Evolutionary conservation across 2,888 invertebrate species (phyloP).

Genomic region (Physocephala rufipes): DNA sequence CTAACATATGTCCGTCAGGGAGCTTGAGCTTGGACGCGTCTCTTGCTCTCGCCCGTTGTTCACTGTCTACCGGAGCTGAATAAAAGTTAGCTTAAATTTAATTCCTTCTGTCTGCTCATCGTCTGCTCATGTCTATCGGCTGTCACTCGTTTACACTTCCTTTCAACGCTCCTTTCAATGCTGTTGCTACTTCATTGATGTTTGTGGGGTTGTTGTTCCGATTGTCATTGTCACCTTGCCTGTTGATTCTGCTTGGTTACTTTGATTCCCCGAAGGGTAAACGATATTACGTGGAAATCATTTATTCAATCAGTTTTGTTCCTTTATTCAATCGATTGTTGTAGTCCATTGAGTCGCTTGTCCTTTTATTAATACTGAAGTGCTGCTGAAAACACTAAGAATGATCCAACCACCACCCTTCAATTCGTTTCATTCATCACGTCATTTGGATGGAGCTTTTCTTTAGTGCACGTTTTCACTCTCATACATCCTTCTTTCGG

Average conservation of each 20-base stretch:
- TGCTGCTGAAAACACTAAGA: neutral
- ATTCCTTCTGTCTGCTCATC: too few relatives aligned
- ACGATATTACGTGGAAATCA: constrained; percentile 35
- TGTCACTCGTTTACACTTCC: too few relatives aligned
- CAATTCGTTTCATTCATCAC: constrained; percentile 7
- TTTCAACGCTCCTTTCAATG: neutral
- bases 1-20: too few relatives aligned
- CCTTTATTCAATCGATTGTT: neutral
- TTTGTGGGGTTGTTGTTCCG: constrained; percentile 6
- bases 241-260: constrained; percentile 24
- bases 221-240: too few relatives aligned
- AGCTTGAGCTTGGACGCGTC: too few relatives aligned
- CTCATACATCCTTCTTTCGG: too few relatives aligned
- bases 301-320: constrained; percentile 11
- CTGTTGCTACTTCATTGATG: neutral
- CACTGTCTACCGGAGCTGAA: neutral
- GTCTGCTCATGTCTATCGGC: too few relatives aligned
- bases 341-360: too few relatives aligned
- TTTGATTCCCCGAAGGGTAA: constrained; percentile 18
- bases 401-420: neutral
- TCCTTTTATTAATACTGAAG: too few relatives aligned
- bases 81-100: neutral
- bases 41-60: neutral
- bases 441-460: neutral
- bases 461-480: neutral